Base-by-base conservation (phyloP, 2,888 invertebrate species). In the Trichopoda pennipes region DNA sequence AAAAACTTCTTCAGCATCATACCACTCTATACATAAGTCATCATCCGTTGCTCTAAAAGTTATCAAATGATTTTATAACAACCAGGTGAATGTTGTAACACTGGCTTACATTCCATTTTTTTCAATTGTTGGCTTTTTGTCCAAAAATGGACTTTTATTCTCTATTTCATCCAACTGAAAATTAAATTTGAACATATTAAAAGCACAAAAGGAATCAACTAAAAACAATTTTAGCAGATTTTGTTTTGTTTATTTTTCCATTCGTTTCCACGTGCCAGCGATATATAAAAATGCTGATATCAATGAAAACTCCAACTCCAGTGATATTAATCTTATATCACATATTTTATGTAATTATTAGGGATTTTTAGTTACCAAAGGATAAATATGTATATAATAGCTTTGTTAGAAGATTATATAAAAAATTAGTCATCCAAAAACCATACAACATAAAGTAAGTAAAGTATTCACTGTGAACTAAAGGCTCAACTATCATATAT, bases 111-210 rank as follows among this genome's bases (percentile, higher is more conserved):
- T 60, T 38, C 70, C 38, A 14, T 21, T 19, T 17, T 2, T 35
- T 19, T 69, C 47, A 12, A n/a, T 32, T 2, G 14, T 2, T 12
- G 2, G 2, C 21, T 28, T 6, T 17, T 56, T 21, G 6, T 49
- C 19, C 2, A 44, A 28, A 64, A 84, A 85, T 4, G 73, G 51
- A 32, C 49, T 76, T 61, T 80, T 80, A 0, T 47, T 64, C 0
- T 83, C 85, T 14, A 66, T 84, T 51, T 85, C 73, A 3, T 85
- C 85, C 8, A 90, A 85, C 35, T 89, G 84, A 81, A 90, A 90
- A 72, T 89, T 88, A 83, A 90, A 90, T 85, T 89, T 87, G 66
- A 90, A 90, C 90, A 90, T 90, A 42, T 56, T 35, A 28, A 21
- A 51, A 51, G 12, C 28, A 0, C 4, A 47, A 8, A 38, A 14